A percentile compares a stretch with the other conserved stretches of the same genome.
Conservation (phyloP, 2,113 vertebrate species). For the Jacana jacana region DNA sequence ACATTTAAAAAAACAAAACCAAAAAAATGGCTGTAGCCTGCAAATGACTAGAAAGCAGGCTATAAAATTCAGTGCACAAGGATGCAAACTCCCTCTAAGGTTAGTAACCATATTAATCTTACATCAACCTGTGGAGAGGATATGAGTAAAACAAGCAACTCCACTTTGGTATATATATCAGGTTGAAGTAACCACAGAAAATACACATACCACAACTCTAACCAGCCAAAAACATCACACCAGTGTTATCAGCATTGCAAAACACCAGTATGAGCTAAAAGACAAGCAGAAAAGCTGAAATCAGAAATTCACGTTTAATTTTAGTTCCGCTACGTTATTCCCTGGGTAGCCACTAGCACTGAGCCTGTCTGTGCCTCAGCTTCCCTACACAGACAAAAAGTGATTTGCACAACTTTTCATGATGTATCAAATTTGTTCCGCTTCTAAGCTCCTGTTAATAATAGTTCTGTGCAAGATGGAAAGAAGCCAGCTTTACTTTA, state of each 20-base stretch:
- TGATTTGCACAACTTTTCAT: not conserved
- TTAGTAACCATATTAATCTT: not conserved
- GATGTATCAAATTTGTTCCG: not conserved
- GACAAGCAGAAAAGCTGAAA: not conserved
- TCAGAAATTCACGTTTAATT: not conserved
- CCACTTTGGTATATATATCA: not conserved
- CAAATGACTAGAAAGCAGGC: not conserved
- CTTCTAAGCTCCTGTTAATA: slow-evolving; percentile 2
- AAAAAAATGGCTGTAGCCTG: not conserved
- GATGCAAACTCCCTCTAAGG: not conserved
- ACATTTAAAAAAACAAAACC: not conserved
- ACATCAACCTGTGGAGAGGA: not conserved
- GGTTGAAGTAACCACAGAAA: not conserved
- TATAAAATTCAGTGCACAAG: not conserved
- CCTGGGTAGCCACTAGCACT: not conserved
- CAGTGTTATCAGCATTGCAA: not conserved
- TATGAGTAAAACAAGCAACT: not conserved
- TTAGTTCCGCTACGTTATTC: not conserved
- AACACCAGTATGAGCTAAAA: not conserved
- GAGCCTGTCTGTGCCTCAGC: not conserved
- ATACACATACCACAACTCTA: not conserved
- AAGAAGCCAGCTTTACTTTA: not conserved
- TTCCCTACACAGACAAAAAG: not conserved
- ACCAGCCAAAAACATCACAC: not conserved
- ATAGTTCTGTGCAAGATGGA: not conserved